These are phyloP conservation scores for Hylaeus volcanicus DNA, from an alignment of 1,140 invertebrate species.

Conservation along the genomic window DNA sequence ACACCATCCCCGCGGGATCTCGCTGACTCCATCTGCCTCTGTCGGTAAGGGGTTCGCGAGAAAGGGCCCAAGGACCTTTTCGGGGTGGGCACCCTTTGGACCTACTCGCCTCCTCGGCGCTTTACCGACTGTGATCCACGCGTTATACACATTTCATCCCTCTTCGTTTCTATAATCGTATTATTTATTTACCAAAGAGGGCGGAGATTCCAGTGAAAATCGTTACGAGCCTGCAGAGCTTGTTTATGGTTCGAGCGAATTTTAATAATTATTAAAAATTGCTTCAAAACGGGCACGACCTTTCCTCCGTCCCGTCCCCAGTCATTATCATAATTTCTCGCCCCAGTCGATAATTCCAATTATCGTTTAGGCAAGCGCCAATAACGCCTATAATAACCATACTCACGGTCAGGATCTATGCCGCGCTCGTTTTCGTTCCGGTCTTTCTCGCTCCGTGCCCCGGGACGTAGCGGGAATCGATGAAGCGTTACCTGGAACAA, in stretches of 20 bases:
- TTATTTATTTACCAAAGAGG: too few relatives aligned
- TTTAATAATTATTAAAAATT: too few relatives aligned
- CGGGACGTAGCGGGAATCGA: constrained; percentile 7
- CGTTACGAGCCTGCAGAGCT: too few relatives aligned
- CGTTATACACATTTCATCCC: too few relatives aligned
- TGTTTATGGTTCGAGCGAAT: too few relatives aligned
- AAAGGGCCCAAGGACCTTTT: constrained; percentile 5
- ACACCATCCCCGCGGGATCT: constrained; percentile 11
- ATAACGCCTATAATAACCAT: constrained; percentile 19
- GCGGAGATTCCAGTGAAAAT: too few relatives aligned
- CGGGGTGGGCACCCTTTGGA: neutral
- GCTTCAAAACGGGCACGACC: neutral
- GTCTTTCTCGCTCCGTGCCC: neutral
- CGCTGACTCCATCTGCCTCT: constrained; percentile 26
- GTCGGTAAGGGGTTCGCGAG: constrained; percentile 49
- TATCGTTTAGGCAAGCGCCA: neutral
- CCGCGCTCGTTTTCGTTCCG: constrained; percentile 19
- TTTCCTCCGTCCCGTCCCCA: neutral
- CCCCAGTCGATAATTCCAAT: constrained; percentile 15
- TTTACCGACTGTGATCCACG: constrained; percentile 48
- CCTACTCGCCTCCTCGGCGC: neutral
- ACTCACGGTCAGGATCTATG: neutral
- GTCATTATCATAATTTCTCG: constrained; percentile 2
- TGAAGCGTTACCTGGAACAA: constrained; percentile 31
- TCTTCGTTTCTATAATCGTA: too few relatives aligned